A percentile compares a stretch with the other conserved stretches of the same genome.
phyloP scores from a whole-genome alignment of 2,888 invertebrate species.

The Toxonevra muliebris region DNA sequence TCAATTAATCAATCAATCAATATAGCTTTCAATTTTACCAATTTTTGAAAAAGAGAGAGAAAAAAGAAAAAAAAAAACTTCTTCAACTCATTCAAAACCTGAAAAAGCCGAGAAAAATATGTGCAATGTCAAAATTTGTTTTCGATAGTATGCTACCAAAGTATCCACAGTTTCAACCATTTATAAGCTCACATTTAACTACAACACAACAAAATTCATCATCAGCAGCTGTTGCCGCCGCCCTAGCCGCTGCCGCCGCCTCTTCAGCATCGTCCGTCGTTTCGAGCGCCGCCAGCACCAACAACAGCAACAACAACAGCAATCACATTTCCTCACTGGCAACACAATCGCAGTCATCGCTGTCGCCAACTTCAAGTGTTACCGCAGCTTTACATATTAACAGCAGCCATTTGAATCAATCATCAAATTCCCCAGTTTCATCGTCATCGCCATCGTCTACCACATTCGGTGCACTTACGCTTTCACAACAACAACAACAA shows the following conservation, averaged over 20 bases:
- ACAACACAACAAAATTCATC: slow-evolving; percentile 69
- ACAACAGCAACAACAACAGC: slow-evolving; percentile 39
- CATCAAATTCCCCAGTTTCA: slow-evolving; percentile 62
- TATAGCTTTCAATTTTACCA: too few species aligned
- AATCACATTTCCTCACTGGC: slow-evolving; percentile 37
- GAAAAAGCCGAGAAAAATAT: slow-evolving; percentile 56
- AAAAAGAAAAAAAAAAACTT: neutral
- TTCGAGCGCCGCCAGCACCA: slow-evolving; percentile 59
- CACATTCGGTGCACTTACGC: slow-evolving; percentile 45
- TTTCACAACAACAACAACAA: slow-evolving; percentile 47
- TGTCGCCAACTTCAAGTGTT: slow-evolving; percentile 53
- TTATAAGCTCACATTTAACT: slow-evolving; percentile 66
- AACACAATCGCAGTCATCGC: slow-evolving; percentile 41
- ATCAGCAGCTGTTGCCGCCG: slow-evolving; percentile 77
- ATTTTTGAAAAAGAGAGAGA: neutral
- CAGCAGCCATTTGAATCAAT: slow-evolving; percentile 55
- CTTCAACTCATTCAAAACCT: slow-evolving; percentile 7
- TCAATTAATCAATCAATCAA: too few species aligned
- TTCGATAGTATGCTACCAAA: slow-evolving; percentile 98
- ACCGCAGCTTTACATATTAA: slow-evolving; percentile 38
- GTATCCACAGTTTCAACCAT: slow-evolving; percentile 80
- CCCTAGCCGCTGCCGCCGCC: slow-evolving; percentile 61
- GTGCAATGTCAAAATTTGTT: slow-evolving; percentile 96
- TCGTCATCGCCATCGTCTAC: slow-evolving; percentile 62
- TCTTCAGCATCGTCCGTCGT: slow-evolving; percentile 53